Evolutionary conservation across 30 jellyfish, hydroid and myxozoan genomes (phyloP), one percentile per base, ranked within the genome.

Genomic region (Haliclystus octoradiatus): DNA sequence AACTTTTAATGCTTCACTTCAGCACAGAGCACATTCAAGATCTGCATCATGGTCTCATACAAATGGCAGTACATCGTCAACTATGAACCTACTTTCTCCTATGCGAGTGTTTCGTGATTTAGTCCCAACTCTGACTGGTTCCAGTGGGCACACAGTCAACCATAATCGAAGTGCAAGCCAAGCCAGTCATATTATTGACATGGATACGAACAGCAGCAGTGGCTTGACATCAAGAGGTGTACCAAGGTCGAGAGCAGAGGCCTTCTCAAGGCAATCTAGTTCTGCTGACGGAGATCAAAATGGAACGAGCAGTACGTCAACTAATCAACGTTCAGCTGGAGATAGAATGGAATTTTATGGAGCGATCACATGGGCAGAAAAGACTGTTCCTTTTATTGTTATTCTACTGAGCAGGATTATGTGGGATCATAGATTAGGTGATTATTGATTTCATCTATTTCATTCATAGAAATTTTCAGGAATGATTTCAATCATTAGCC

Each of bases 351-450:
- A 85, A 68, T 85, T 85, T 63, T 79, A 69, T 49, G 92, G 92
- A 0, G 80, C 94, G 1, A 85, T 85, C 15, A 53, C 96, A 3
- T 85, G 96, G 96, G 82, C 84, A 2, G 96, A 86, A 57, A 78
- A 76, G 24, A 84, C 85, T 47, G 65, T 86, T 19, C 96, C 96
- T 1, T 86, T 86, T 62, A 62, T 79, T 26, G 65, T 86, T 19
- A 65, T 86, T 35, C 75, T 86, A 24, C 70, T 76, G 61, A 78
- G 94, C 40, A 73, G 96, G 2, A 79, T 86, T 24, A 78, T 86
- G 94, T 86, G 96, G 96, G 96, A 86, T 69, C 96, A 86, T 51
- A 78, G 96, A 86, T 70, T 86, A 60, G 96, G 96, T 86, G 65
- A 1, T 15, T 9, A 30, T 29, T 46, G 60, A 7, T 46, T 7